Evolutionary conservation across 2,113 vertebrate species (phyloP).

Genomic region (Siphamia tubifer): DNA sequence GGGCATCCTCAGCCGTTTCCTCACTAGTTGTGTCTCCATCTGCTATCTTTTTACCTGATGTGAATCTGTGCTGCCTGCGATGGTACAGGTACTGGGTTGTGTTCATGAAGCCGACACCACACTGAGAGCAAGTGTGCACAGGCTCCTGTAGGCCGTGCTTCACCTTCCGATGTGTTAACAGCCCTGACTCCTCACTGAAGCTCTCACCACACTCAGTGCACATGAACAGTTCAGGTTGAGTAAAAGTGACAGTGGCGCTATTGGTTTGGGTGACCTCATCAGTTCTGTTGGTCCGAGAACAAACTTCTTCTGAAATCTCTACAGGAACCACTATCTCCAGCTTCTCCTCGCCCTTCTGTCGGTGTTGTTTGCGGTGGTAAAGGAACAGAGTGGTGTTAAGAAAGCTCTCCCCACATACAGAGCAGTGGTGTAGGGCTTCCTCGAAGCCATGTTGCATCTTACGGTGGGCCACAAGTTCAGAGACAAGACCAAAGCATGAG

Average conservation of each 20-base stretch:
- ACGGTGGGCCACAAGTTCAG: slow-evolving; percentile 87
- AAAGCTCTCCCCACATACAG: slow-evolving; percentile 88
- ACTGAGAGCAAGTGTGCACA: slow-evolving; percentile 82
- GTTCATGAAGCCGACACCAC: slow-evolving; percentile 86
- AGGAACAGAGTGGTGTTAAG: slow-evolving; percentile 93
- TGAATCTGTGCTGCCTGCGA: slow-evolving; percentile 73
- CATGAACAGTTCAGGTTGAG: slow-evolving; percentile 71
- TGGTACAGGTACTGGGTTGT: slow-evolving; percentile 93
- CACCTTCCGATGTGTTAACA: slow-evolving; percentile 80
- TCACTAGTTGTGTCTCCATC: slow-evolving; percentile 17
- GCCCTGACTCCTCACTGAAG: slow-evolving; percentile 74
- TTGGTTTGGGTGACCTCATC: background rate
- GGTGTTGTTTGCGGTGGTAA: slow-evolving; percentile 90
- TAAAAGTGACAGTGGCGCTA: background rate
- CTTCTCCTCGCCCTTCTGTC: slow-evolving; percentile 68
- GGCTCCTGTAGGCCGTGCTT: slow-evolving; percentile 79
- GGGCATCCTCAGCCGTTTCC: slow-evolving; percentile 24
- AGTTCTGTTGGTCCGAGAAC: background rate
- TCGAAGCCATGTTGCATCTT: slow-evolving; percentile 83
- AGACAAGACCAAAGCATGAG: slow-evolving; percentile 84
- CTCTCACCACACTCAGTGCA: slow-evolving; percentile 85
- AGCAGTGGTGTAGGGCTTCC: slow-evolving; percentile 86
- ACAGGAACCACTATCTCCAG: background rate
- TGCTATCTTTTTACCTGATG: background rate
- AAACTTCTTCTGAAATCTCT: background rate